phyloP scores from a whole-genome alignment of 2,113 vertebrate species.

The Lophochroa leadbeateri region DNA sequence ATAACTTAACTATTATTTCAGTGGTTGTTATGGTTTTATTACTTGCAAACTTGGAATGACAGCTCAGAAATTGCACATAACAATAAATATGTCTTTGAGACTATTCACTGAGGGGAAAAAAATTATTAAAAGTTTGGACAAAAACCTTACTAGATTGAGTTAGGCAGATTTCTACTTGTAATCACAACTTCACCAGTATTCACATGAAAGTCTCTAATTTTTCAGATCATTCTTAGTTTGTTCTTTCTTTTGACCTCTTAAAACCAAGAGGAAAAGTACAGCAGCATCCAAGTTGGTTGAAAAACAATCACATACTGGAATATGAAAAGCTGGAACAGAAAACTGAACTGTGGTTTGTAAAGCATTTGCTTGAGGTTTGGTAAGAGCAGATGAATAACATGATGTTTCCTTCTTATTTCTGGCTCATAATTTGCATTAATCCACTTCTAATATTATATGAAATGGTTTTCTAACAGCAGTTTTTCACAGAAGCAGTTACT shows the following conservation, averaged over 20 bases:
- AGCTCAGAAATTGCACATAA: conserved; percentile 23
- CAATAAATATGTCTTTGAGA: conserved; percentile 33
- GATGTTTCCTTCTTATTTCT: not conserved
- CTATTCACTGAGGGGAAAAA: not conserved
- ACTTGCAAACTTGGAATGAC: not conserved
- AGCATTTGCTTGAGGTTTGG: not conserved
- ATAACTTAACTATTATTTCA: conserved; percentile 19
- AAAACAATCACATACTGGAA: not conserved
- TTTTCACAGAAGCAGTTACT: not conserved
- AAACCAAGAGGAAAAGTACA: not conserved
- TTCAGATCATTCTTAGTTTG: not conserved
- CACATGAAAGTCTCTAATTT: not conserved
- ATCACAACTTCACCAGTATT: not conserved
- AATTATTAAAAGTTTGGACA: not conserved
- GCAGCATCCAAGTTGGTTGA: not conserved
- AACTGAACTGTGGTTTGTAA: not conserved
- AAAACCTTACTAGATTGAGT: conserved; percentile 12
- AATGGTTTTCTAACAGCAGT: not conserved
- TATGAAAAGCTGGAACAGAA: not conserved
- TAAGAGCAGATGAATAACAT: not conserved
- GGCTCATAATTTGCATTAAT: not conserved
- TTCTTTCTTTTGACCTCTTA: not conserved
- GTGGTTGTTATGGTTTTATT: conserved; percentile 50
- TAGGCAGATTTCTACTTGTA: not conserved
- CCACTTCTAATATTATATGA: not conserved